A percentile compares a stretch with the other conserved stretches of the same genome.
Evolutionary conservation across 2,888 invertebrate species (phyloP).

Genomic region (Drosophila niveifrons): DNA sequence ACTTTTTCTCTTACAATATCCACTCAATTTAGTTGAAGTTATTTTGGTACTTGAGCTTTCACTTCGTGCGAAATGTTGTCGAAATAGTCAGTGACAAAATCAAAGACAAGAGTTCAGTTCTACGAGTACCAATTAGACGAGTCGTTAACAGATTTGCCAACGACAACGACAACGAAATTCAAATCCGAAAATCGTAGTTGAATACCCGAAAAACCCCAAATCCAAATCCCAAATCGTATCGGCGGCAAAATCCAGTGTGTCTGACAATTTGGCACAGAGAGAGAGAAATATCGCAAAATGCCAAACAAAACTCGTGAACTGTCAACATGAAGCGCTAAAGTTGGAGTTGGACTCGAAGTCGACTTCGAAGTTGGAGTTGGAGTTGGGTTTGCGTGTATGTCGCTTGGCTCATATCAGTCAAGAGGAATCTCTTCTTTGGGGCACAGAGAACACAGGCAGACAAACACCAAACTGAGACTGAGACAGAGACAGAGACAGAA

Average conservation of each 20-base stretch:
- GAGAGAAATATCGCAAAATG: slow-evolving; percentile 61
- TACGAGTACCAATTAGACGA: slow-evolving; percentile 57
- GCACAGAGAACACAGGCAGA: slow-evolving; percentile 66
- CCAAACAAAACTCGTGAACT: slow-evolving; percentile 73
- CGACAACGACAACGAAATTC: slow-evolving; percentile 24
- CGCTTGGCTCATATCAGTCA: slow-evolving; percentile 76
- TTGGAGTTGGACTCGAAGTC: slow-evolving; percentile 11
- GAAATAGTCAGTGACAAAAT: slow-evolving; percentile 1
- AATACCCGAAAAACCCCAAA: slow-evolving; percentile 20
- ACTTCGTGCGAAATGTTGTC: background rate
- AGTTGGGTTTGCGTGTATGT: slow-evolving; percentile 73
- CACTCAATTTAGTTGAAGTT: background rate
- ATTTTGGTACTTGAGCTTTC: slow-evolving; percentile 6
- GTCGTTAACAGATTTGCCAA: slow-evolving; percentile 49
- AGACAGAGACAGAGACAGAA: slow-evolving; percentile 39
- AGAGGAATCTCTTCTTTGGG: slow-evolving; percentile 69
- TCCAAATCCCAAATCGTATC: slow-evolving; percentile 15
- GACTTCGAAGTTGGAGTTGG: slow-evolving; percentile 1
- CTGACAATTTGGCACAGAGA: slow-evolving; percentile 38
- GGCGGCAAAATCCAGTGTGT: slow-evolving; percentile 14
- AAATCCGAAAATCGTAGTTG: slow-evolving; percentile 26
- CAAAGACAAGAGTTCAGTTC: slow-evolving; percentile 11
- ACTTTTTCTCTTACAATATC: too few species aligned
- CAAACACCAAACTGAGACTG: slow-evolving; percentile 49
- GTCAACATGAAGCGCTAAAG: slow-evolving; percentile 61